Evolutionary conservation across 2,888 invertebrate genomes (phyloP), one percentile per base, ranked within the genome.

Genomic region (Octonoba sinensis): DNA sequence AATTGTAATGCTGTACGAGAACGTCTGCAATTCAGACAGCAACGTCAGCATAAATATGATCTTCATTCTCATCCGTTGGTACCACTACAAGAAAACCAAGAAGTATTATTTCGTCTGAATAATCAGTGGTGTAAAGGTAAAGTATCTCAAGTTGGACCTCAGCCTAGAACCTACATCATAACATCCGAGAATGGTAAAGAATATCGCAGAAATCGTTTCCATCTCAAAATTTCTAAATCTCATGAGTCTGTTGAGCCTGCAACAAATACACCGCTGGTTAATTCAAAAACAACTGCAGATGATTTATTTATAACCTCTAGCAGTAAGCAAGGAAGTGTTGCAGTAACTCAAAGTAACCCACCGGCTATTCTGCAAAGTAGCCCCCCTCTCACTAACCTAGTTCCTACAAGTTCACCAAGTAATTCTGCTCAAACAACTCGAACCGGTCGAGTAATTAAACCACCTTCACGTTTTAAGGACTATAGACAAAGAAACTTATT

Each of bases 41-140:
- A 22, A 18, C 20, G 57, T 15, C 51, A 59, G 22, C 57, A 59
- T 59, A 59, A 59, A 22, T 59, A 59, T 20, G 57, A 59, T 13
- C 22, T n/a, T 20, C 57, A 59, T 59, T 20, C 57, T 18, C 22
- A 59, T 59, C 57, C 57, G 18, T 20, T 59, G 6, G 6, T n/a
- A 13, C 51, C 51, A 15, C 15, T 51, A 16, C 20, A 59, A 15
- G 8, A 20, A 0, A 22, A 59, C 18, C 3, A 59, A 59, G 22
- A 59, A 20, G 22, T 18, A 13, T 59, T n/a, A 18, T 20, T 20
- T 59, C 13, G 22, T 2, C 18, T n/a, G 15, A n/a, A 51, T 51
- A 51, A 18, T 4, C 3, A 51, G 15, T 51, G 4, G 51, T 51
- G 57, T 13, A 20, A 13, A 59, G 22, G 15, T 11, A 22, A 18